These are phyloP conservation scores for Herminia tarsipennalis DNA, from an alignment of 2,888 invertebrate species.

Conservation along the genomic window DNA sequence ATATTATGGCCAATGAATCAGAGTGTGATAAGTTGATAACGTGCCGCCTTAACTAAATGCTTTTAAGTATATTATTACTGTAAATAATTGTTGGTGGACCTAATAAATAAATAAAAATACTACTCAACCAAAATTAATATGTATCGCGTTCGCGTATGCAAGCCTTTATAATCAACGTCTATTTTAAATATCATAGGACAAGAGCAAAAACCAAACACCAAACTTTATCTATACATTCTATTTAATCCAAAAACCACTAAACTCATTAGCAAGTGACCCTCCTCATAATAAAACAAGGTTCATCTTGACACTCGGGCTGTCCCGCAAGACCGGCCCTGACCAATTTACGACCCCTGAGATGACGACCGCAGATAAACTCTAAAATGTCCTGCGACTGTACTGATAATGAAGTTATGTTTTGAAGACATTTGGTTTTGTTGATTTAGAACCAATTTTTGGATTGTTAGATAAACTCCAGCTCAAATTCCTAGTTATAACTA, in stretches of 20 bases:
- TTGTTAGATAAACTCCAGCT: background rate
- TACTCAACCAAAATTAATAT: too few species aligned
- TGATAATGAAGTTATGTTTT: constrained; percentile 75
- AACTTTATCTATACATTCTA: constrained; percentile 23
- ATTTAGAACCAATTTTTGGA: background rate
- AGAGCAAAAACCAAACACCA: constrained; percentile 10
- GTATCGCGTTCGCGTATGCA: too few species aligned
- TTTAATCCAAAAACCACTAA: constrained; percentile 58
- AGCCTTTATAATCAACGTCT: too few species aligned
- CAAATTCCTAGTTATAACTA: background rate
- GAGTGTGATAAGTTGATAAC: too few species aligned
- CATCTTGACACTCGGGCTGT: constrained; percentile 71
- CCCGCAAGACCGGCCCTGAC: constrained; percentile 57
- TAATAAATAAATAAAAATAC: too few species aligned
- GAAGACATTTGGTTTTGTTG: constrained; percentile 51
- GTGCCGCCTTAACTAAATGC: too few species aligned
- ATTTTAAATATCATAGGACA: background rate
- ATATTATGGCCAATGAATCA: too few species aligned
- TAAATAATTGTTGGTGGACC: too few species aligned
- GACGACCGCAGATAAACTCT: constrained; percentile 70
- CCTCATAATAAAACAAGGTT: constrained; percentile 71
- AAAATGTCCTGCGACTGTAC: constrained; percentile 70
- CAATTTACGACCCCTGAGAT: constrained; percentile 67
- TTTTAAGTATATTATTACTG: too few species aligned
- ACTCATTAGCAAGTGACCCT: constrained; percentile 76